Evolutionary conservation across 64 coral and sea anemone species (phyloP).

Genomic region (Dendrophyllia cribrosa): DNA sequence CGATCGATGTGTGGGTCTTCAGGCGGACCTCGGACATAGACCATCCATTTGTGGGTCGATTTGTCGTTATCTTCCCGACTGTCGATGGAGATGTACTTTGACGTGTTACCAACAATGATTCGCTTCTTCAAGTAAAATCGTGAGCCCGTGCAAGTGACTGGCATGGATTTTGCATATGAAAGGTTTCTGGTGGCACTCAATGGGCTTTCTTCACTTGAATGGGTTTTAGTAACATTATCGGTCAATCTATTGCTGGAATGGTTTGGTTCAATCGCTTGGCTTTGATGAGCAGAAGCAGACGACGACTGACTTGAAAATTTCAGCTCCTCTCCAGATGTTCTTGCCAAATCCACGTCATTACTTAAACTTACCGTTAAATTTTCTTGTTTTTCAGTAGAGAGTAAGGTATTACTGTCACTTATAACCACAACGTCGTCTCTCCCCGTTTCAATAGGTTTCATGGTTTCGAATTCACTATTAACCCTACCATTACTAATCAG

Average conservation of each 20-base stretch:
- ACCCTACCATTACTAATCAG: background rate
- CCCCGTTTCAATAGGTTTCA: background rate
- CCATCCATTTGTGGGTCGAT: conserved; percentile 99
- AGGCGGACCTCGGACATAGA: conserved; percentile 93
- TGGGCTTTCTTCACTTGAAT: background rate
- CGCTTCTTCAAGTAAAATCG: conserved; percentile 96
- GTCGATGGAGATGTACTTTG: conserved; percentile 91
- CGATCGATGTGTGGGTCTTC: conserved; percentile 64
- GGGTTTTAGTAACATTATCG: background rate
- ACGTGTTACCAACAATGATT: conserved; percentile 97
- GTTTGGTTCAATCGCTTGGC: background rate
- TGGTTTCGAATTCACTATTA: background rate
- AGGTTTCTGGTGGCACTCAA: background rate
- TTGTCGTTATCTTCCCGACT: conserved; percentile 91
- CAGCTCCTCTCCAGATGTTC: background rate
- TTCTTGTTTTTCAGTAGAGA: background rate
- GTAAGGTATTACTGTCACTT: background rate
- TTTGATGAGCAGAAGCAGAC: background rate
- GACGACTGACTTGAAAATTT: background rate
- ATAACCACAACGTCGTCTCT: background rate
- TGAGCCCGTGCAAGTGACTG: conserved; percentile 57
- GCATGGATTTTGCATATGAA: background rate
- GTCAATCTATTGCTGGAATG: background rate
- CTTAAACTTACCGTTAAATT: background rate
- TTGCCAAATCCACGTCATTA: background rate